Conservation (phyloP, 2,797 vertebrate species). For the Dryobates pubescens region DNA sequence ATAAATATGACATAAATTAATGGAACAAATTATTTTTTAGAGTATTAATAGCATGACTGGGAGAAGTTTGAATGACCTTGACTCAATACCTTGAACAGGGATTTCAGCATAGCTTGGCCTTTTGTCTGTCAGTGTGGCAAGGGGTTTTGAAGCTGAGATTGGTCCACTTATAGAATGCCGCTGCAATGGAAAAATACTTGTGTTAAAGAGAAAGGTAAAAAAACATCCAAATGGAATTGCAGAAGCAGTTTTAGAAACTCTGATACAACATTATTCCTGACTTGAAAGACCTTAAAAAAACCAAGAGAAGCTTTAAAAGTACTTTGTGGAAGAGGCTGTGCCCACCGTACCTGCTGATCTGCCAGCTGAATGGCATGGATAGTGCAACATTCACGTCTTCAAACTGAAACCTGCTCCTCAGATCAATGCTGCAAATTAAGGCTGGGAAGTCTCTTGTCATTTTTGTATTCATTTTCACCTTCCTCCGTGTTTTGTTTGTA, state of each 20-base stretch:
- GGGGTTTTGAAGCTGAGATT: slow-evolving; percentile 87
- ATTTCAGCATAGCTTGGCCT: slow-evolving; percentile 92
- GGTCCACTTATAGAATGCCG: slow-evolving; percentile 91
- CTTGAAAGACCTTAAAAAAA: not conserved
- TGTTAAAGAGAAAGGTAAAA: not conserved
- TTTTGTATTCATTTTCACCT: not conserved
- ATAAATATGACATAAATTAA: not conserved
- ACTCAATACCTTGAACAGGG: slow-evolving; percentile 86
- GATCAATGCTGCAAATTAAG: not conserved
- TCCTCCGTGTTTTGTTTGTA: not conserved
- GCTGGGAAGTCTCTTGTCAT: not conserved
- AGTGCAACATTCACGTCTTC: not conserved
- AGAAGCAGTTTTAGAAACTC: not conserved
- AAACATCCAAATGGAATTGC: not conserved
- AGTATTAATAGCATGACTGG: not conserved
- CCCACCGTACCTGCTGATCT: not conserved
- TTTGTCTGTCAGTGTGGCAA: slow-evolving; percentile 90
- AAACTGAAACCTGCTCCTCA: not conserved
- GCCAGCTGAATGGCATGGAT: not conserved
- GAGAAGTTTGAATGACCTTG: not conserved
- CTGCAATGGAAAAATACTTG: slow-evolving; percentile 77
- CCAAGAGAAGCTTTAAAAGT: not conserved
- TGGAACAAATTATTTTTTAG: not conserved
- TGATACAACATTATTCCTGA: not conserved
- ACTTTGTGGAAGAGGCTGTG: not conserved